Evolutionary conservation across 1,140 invertebrate species (phyloP), one percentile per base, ranked within the genome.

Genomic region (Aphidius gifuensis): DNA sequence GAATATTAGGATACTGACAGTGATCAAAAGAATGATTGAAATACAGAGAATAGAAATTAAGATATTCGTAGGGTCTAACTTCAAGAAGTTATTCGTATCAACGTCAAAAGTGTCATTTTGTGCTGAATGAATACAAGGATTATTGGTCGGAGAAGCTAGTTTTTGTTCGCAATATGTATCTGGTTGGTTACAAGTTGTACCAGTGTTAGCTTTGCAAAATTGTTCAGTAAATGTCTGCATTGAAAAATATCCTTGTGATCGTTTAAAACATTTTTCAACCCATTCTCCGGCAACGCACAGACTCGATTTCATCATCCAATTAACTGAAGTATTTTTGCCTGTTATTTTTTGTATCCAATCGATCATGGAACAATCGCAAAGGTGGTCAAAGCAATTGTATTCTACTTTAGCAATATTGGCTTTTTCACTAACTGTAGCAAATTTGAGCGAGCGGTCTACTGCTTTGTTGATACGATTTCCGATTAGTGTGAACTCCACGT

Each of bases 281-380:
- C 83, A 68, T 23, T 82, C 74, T 65, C 86, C 83, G 0, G 88
- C 81, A 9, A 82, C 82, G 68, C 89, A 91, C 65, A 82, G 86
- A 69, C 86, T 89, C 32, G 85, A 84, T 56, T 83, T 75, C 69
- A 83, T 80, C 64, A 72, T 83, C 80, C 64, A 76, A 61, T 66
- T 71, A 58, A 60, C 66, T 23, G 72, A 74, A 47, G 67, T 71
- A 62, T 80, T 74, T 23, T 69, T 79, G 3, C 75, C 80, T 3
- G 84, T 77, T 6, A 85, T 74, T 58, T 81, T 74, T 2, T 72
- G 71, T 23, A 89, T 69, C 84, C 84, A 88, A 23, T 72, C 65
- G 9, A 81, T 80, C 39, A 88, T 79, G 53, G 85, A 82, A 70
- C 88, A 90, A 58, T 82, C 80, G 67, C 89, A 90, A 4, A 77